A percentile compares a stretch with the other conserved stretches of the same genome.
Conservation (phyloP, 1,140 invertebrate genomes). For the Drosophila aff. region DNA sequence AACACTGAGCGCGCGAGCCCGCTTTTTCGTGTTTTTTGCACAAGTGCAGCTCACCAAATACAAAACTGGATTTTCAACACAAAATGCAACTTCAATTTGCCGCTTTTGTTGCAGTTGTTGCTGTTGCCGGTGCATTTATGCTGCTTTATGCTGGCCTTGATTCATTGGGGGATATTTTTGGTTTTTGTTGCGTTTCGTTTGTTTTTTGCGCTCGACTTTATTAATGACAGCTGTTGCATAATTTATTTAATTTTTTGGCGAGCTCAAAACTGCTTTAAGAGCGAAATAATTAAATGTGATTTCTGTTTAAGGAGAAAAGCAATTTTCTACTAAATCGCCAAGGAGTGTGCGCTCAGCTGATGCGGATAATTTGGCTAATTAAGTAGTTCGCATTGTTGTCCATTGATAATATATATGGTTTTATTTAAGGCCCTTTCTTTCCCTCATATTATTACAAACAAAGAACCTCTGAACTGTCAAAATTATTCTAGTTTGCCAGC, state of each 20-base stretch:
- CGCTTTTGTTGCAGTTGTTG: constrained; percentile 17
- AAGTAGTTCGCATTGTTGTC: constrained; percentile 2
- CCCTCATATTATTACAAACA: constrained; percentile 18
- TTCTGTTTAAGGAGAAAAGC: constrained; percentile 51
- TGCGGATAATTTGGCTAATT: constrained; percentile 22
- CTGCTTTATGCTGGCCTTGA: constrained; percentile 78
- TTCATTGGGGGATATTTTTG: constrained; percentile 74
- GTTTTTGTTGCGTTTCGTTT: constrained; percentile 48
- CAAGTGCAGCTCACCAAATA: constrained; percentile 79
- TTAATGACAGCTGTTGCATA: constrained; percentile 82
- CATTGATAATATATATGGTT: too few species aligned
- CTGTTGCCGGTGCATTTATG: constrained; percentile 65
- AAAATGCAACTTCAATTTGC: constrained; percentile 75
- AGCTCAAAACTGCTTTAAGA: constrained; percentile 53
- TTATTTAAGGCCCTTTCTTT: not conserved
- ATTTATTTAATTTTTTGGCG: constrained; percentile 79
- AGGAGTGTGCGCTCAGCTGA: constrained; percentile 16
- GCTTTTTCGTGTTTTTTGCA: constrained; percentile 32
- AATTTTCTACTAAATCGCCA: constrained; percentile 44
- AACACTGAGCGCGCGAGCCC: constrained; percentile 14
- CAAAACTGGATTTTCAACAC: constrained; percentile 81
- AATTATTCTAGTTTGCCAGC: not conserved
- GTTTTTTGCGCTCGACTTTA: constrained; percentile 73
- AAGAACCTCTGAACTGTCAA: constrained; percentile 10
- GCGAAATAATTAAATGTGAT: constrained; percentile 70